Percentiles rank a stretch among this genome's conserved stretches.
These are phyloP conservation scores for Orthosia cruda DNA, from an alignment of 2,888 invertebrate genomes.

Conservation along the genomic window DNA sequence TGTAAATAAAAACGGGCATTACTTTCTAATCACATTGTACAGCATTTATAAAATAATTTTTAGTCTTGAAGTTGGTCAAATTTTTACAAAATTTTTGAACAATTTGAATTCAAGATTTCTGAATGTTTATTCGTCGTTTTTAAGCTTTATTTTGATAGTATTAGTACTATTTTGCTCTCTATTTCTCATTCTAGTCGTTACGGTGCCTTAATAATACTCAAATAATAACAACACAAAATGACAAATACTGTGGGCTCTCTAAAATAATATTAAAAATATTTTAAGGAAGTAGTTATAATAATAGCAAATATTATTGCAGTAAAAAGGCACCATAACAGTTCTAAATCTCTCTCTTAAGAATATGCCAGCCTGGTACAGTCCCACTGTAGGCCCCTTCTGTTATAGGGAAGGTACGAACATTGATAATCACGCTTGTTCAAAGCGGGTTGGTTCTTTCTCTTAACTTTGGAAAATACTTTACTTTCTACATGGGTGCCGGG, in stretches of 20 bases:
- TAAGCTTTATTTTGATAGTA: constrained; percentile 50
- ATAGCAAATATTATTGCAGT: background rate
- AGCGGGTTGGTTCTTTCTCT: background rate
- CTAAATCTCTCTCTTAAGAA: background rate
- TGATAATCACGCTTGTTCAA: too few relatives aligned
- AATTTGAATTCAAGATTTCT: constrained; percentile 23
- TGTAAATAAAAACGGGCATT: too few relatives aligned
- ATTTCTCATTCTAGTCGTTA: constrained; percentile 6
- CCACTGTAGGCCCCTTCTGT: too few relatives aligned
- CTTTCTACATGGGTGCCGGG: too few relatives aligned
- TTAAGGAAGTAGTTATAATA: background rate
- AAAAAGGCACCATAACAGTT: constrained; percentile 15
- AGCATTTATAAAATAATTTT: constrained; percentile 10
- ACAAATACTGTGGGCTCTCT: background rate
- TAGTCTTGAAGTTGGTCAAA: background rate
- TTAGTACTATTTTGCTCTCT: constrained; percentile 46
- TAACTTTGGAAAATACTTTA: background rate
- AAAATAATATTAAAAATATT: background rate
- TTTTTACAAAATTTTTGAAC: constrained; percentile 14
- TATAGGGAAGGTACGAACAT: too few relatives aligned
- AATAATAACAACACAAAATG: background rate
- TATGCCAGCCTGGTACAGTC: too few relatives aligned
- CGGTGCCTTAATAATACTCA: constrained; percentile 5
- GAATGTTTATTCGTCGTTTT: constrained; percentile 34
- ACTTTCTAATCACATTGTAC: too few relatives aligned